A percentile compares a stretch with the other conserved stretches of the same genome.
phyloP scores from a whole-genome alignment of 2,113 vertebrate genomes.

The Pongo abelii region DNA sequence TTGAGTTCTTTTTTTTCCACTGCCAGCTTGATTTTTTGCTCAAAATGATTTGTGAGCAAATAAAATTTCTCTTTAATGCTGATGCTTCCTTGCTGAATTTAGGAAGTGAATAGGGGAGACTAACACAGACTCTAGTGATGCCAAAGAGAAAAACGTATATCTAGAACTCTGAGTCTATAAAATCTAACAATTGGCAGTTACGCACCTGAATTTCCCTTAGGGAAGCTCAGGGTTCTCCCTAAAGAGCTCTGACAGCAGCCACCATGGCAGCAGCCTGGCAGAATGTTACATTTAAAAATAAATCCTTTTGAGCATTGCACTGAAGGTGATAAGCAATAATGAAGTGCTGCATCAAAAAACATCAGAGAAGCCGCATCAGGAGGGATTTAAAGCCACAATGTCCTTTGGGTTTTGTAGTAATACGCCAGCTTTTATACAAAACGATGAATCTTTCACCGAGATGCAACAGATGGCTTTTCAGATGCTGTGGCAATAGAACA shows the following conservation, averaged over 20 bases:
- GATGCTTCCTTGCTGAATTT: conserved; percentile 28
- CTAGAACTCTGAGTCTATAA: conserved; percentile 9
- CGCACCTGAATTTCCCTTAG: conserved; percentile 41
- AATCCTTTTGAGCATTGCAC: conserved; percentile 39
- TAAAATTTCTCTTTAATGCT: not conserved
- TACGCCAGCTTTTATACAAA: conserved; percentile 36
- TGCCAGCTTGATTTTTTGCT: not conserved
- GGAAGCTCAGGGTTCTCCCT: conserved; percentile 40
- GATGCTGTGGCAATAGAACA: not conserved
- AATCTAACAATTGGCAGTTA: not conserved
- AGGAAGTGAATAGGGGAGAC: not conserved
- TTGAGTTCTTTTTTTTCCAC: not conserved
- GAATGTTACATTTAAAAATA: conserved; percentile 61
- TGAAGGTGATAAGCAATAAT: conserved; percentile 51
- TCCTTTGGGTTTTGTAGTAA: conserved; percentile 41
- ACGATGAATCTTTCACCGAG: conserved; percentile 26
- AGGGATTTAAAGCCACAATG: conserved; percentile 40
- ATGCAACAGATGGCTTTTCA: not conserved
- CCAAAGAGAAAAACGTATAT: conserved; percentile 5
- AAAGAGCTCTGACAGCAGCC: not conserved
- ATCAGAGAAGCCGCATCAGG: not conserved
- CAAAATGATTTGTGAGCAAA: conserved; percentile 42
- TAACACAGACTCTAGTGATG: not conserved
- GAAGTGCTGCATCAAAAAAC: conserved; percentile 34
- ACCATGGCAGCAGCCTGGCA: not conserved